Evolutionary conservation across 2,113 vertebrate genomes (phyloP).

Genomic region (Zosterops pallidus): DNA sequence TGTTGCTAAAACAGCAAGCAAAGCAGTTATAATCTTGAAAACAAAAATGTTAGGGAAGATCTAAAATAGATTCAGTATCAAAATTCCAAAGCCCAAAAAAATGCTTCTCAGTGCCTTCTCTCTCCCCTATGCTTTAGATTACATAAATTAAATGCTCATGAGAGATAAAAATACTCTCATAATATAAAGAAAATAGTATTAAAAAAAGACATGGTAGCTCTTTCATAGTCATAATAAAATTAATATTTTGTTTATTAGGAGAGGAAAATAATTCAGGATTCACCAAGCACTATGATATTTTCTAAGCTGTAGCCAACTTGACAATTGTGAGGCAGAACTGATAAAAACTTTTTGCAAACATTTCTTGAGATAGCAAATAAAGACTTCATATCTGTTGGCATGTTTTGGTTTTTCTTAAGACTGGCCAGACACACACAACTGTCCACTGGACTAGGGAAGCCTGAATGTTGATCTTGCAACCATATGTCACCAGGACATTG

Average conservation of each 20-base stretch:
- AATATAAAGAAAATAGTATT: too few relatives aligned
- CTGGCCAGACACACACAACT: neutral
- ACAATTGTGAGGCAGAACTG: neutral
- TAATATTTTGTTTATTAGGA: neutral
- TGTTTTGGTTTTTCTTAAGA: neutral
- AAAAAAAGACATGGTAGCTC: fast-evolving
- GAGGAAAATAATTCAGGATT: neutral
- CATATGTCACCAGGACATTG: neutral
- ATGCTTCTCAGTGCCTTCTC: neutral
- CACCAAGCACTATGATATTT: neutral
- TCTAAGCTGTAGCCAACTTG: neutral
- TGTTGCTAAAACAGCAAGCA: conserved; percentile 13
- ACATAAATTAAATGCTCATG: neutral
- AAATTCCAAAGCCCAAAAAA: neutral
- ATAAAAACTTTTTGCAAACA: neutral
- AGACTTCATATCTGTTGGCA: neutral
- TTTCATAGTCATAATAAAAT: neutral
- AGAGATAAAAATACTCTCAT: neutral
- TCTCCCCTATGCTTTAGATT: neutral
- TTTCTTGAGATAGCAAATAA: neutral
- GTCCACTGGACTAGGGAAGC: neutral
- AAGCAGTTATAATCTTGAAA: neutral
- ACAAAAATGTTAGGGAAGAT: neutral
- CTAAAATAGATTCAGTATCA: neutral
- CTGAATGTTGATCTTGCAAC: neutral